These are phyloP conservation scores for Poecile montanus DNA, from an alignment of 2,797 vertebrate genomes.

Conservation along the genomic window DNA sequence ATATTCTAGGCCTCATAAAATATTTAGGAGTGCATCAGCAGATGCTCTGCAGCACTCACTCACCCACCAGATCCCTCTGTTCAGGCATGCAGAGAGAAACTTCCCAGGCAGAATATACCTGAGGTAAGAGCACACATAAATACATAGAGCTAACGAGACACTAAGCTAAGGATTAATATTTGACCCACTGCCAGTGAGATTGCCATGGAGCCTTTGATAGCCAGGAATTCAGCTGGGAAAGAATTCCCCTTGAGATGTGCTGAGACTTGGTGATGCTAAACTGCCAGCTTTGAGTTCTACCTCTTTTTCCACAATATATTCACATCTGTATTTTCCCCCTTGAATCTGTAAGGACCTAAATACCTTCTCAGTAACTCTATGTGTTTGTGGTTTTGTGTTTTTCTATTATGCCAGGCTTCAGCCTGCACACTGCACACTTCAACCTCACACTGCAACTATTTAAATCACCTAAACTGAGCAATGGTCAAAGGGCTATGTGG, in stretches of 20 bases:
- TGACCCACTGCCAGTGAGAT: neutral
- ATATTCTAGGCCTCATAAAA: neutral
- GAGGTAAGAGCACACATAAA: neutral
- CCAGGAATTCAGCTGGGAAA: neutral
- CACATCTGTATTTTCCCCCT: neutral
- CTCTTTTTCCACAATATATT: neutral
- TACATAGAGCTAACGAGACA: fast-evolving
- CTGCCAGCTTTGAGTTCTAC: neutral
- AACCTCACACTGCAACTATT: neutral
- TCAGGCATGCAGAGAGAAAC: neutral
- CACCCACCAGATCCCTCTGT: neutral
- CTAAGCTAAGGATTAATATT: neutral
- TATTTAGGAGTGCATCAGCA: neutral
- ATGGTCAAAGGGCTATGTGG: neutral
- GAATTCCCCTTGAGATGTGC: neutral
- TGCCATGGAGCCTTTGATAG: neutral
- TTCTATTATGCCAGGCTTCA: neutral
- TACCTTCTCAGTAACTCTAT: neutral
- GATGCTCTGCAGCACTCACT: neutral
- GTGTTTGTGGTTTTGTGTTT: neutral
- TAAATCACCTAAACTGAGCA: neutral
- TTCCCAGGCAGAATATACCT: neutral
- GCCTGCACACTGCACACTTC: too few species aligned
- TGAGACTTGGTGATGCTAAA: neutral
- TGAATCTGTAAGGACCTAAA: neutral